phyloP scores from a whole-genome alignment of 1,140 invertebrate genomes.

The Drosophila pectinifera region DNA sequence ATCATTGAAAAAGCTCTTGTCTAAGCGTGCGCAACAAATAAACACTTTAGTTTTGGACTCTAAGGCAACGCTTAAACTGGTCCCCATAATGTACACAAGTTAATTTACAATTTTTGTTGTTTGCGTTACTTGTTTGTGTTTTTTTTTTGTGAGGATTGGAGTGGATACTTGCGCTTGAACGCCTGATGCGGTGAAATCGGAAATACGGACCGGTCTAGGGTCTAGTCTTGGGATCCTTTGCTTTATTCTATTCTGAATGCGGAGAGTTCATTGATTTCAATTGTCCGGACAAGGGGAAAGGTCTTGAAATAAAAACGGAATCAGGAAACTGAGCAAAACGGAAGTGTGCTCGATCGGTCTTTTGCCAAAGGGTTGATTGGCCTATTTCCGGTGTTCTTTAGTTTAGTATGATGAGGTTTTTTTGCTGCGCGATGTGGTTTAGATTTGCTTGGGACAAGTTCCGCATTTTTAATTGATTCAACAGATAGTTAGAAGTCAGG shows the following conservation, averaged over 20 bases:
- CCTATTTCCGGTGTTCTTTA: constrained; percentile 18
- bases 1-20: constrained; percentile 48
- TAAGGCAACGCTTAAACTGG: constrained; percentile 77
- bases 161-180: constrained; percentile 38
- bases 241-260: not conserved
- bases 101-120: constrained; percentile 52
- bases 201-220: constrained; percentile 4
- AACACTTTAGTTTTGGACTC: constrained; percentile 41
- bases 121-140: constrained; percentile 30
- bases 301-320: not conserved
- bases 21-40: constrained; percentile 48
- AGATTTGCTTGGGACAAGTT: constrained; percentile 41
- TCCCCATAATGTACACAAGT: constrained; percentile 66
- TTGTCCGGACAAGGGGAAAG: not conserved
- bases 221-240: constrained; percentile 13
- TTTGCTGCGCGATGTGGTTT: constrained; percentile 14
- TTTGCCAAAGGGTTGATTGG: constrained; percentile 21
- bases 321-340: not conserved
- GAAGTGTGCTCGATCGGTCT: constrained; percentile 8
- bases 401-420: constrained; percentile 27
- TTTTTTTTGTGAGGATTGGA: constrained; percentile 6
- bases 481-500: constrained; percentile 42
- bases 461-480: constrained; percentile 44
- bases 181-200: constrained; percentile 23
- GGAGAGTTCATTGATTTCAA: constrained; percentile 4